Evolutionary conservation across 2,113 vertebrate genomes (phyloP).

Genomic region (Xiphophorus maculatus): DNA sequence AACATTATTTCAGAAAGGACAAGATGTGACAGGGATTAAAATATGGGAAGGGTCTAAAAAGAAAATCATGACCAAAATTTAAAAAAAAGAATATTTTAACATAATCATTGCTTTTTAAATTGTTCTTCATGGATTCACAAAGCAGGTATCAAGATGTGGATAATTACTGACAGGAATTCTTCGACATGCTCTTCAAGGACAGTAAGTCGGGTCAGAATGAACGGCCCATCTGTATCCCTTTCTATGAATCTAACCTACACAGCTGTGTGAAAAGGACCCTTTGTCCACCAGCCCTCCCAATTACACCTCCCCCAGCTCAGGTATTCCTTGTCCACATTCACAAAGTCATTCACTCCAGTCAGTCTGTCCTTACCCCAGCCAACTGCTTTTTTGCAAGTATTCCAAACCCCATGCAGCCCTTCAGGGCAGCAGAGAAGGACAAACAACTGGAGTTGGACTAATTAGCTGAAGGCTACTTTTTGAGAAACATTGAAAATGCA

Average conservation of each 20-base stretch:
- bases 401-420: conserved; percentile 25
- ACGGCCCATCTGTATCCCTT: conserved; percentile 52
- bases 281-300: conserved; percentile 56
- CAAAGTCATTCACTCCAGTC: conserved; percentile 50
- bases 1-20: conserved; percentile 23
- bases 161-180: conserved; percentile 7
- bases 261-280: conserved; percentile 53
- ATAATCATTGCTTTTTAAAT: background rate
- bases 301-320: conserved; percentile 50
- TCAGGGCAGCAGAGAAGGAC: background rate
- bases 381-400: conserved; percentile 28
- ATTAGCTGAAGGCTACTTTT: background rate
- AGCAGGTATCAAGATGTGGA: conserved; percentile 4
- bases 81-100: background rate
- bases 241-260: conserved; percentile 50
- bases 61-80: background rate
- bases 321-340: conserved; percentile 37
- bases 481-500: background rate
- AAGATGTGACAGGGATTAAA: conserved; percentile 12
- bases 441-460: background rate
- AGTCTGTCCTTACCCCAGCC: conserved; percentile 3
- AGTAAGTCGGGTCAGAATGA: conserved; percentile 27
- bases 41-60: background rate
- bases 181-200: conserved; percentile 52
- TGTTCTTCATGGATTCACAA: background rate